Evolutionary conservation across 2,113 vertebrate genomes (phyloP).

Genomic region (Steatornis caripensis): DNA sequence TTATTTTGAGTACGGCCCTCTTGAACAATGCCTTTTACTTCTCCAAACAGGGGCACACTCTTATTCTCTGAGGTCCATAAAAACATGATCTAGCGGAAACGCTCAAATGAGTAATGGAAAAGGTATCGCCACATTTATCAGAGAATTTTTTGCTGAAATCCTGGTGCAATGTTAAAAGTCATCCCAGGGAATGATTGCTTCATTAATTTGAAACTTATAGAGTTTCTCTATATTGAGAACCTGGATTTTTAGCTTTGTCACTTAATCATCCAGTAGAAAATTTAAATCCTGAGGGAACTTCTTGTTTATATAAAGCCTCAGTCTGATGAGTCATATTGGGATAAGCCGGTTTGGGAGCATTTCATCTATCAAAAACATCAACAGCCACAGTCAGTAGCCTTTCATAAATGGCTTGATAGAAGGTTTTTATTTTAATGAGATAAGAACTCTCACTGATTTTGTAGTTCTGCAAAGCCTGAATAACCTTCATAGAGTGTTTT

Average conservation of each 20-base stretch:
- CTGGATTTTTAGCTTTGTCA: slow-evolving; percentile 14
- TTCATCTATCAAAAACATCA: slow-evolving; percentile 46
- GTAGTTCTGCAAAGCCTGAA: neutral
- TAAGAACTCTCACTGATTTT: neutral
- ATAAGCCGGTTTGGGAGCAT: slow-evolving; percentile 12
- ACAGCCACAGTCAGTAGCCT: neutral
- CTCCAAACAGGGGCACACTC: neutral
- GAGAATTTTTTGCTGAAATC: neutral
- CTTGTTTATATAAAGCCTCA: slow-evolving; percentile 27
- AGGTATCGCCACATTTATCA: neutral
- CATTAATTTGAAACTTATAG: slow-evolving; percentile 9
- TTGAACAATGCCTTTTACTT: neutral
- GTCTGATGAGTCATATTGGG: slow-evolving; percentile 10
- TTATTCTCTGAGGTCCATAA: neutral
- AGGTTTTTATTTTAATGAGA: neutral
- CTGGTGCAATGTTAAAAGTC: neutral
- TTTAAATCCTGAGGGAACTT: slow-evolving; percentile 2
- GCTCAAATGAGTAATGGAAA: neutral
- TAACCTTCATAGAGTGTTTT: neutral
- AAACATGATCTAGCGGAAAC: neutral
- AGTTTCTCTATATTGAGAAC: neutral
- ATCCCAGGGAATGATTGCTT: neutral
- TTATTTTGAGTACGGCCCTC: neutral
- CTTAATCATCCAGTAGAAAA: slow-evolving; percentile 33
- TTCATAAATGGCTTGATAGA: slow-evolving; percentile 17